These are phyloP conservation scores for Odontamblyopus rebecca DNA, from an alignment of 2,797 vertebrate genomes.

Conservation along the genomic window DNA sequence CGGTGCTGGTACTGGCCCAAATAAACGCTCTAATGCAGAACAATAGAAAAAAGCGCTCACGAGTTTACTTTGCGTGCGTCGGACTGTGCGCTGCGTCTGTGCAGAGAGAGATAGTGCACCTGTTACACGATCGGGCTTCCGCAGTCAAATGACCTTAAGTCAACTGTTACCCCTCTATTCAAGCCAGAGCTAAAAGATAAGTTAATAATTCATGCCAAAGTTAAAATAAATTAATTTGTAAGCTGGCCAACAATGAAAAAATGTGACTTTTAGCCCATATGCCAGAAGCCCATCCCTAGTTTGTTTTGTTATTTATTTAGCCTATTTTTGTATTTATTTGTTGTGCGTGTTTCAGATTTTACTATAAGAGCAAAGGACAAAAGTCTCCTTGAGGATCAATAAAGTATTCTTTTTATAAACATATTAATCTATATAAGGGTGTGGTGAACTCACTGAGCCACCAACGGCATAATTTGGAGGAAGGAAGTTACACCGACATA, in stretches of 20 bases:
- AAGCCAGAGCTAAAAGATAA: not conserved
- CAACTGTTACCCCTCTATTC: not conserved
- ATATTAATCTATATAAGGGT: not conserved
- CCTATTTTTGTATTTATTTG: not conserved
- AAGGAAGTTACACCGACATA: not conserved
- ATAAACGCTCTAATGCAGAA: not conserved
- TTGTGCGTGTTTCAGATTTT: not conserved
- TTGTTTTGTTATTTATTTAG: not conserved
- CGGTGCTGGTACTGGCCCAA: not conserved
- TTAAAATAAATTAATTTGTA: not conserved
- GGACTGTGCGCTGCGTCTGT: not conserved
- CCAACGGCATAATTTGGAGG: too few species aligned
- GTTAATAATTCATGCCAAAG: not conserved
- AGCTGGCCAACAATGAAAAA: not conserved
- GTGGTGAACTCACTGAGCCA: too few species aligned
- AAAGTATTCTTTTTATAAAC: not conserved
- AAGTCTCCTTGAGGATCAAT: not conserved
- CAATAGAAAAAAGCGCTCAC: not conserved
- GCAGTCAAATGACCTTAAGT: not conserved
- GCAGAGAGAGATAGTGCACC: not conserved
- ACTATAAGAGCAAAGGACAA: not conserved
- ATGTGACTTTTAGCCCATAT: not conserved
- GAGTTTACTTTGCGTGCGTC: not conserved
- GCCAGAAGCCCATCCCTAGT: not conserved
- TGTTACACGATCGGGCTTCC: conserved; percentile 7